Evolutionary conservation across 2,888 invertebrate species (phyloP).

Genomic region (Harpagoxenus sublaevis): DNA sequence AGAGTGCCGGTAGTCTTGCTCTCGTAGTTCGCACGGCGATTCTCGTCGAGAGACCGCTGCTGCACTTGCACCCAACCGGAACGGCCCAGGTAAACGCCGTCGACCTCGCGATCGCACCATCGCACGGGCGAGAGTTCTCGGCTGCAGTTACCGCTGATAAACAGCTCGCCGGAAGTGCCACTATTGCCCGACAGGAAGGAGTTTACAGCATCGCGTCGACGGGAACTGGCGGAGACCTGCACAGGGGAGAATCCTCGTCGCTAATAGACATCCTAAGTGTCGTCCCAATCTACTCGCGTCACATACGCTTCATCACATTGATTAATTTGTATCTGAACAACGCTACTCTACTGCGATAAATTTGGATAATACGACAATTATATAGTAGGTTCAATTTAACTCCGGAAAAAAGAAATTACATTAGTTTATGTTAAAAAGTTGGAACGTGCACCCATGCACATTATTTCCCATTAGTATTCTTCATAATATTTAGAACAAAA

Average conservation of each 20-base stretch:
- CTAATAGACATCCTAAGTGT: neutral
- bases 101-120: slow-evolving; percentile 89
- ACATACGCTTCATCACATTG: neutral
- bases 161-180: slow-evolving; percentile 86
- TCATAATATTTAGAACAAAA: neutral
- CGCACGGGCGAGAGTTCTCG: slow-evolving; percentile 88
- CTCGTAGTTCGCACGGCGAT: slow-evolving; percentile 85
- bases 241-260: slow-evolving; percentile 4
- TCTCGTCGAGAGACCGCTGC: slow-evolving; percentile 88
- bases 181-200: slow-evolving; percentile 84
- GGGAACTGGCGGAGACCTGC: slow-evolving; percentile 68
- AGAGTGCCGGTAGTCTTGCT: slow-evolving; percentile 82
- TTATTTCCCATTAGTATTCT: neutral
- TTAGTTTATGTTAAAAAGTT: neutral
- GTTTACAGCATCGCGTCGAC: slow-evolving; percentile 80
- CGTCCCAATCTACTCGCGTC: neutral
- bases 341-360: neutral
- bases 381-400: neutral
- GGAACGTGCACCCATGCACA: neutral
- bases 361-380: neutral
- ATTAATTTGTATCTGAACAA: neutral
- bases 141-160: slow-evolving; percentile 85
- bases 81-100: slow-evolving; percentile 88
- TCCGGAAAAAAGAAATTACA: neutral
- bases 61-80: slow-evolving; percentile 89